Base-by-base conservation (phyloP, 2,888 invertebrate species). In the Apodemia duryi region DNA sequence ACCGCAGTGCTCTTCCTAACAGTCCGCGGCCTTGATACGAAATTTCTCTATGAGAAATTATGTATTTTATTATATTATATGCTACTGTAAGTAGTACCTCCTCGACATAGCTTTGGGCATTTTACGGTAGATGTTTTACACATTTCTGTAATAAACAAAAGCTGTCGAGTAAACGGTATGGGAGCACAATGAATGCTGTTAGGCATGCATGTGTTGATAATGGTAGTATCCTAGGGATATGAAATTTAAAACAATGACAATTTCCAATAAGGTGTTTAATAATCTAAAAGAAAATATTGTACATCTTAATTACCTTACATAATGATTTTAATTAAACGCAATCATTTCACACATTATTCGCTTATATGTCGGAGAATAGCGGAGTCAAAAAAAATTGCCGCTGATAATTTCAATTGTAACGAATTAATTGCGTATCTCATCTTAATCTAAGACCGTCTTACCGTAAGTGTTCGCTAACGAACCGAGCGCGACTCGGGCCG, bases 371-470 rank as follows among this genome's bases (percentile, higher is more conserved):
- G 60, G 63, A 64, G 60, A 62, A 72, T 72, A 71, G 74, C 75
- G 72, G 83, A 77, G 76, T 66, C 73, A 79, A 84, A 82, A 74
- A 81, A 84, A 81, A 84, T 83, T 74, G 80, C 78, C 77, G 77
- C 75, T 49, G 61, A 41, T 51, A 63, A 29, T 62, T n/a, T 35
- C 29, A 46, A 64, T 38, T 43, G 32, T 28, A 49, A 28, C 32
- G 65, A 78, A 77, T 76, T 65, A 70, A 73, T 72, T 74, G 75
- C 75, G 72, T 67, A 72, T 72, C 73, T 70, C 73, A 72, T 76
- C 77, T 78, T 76, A 71, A 67, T 70, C 75, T 70, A 71, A 68
- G 46, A 70, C 69, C 70, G 72, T 69, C 71, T 72, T 71, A 72
- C 69, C 70, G 68, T 70, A 65, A 68, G 70, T 49, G n/a, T 57